Evolutionary conservation across 92 coral and sea anemone genomes (phyloP).

Genomic region (Epizoanthus fatuus): DNA sequence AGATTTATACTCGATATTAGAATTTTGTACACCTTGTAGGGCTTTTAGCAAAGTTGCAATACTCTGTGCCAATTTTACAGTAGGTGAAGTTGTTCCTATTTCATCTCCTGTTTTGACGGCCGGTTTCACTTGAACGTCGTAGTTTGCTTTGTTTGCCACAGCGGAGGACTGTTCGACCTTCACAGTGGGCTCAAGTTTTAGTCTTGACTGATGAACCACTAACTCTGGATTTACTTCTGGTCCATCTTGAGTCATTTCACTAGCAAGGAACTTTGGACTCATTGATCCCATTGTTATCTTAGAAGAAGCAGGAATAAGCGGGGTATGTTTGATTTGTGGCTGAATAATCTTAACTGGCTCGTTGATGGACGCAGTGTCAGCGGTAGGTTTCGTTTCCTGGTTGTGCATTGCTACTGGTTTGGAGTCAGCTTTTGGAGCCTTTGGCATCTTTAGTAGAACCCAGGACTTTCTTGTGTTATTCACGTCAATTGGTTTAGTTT

Average conservation of each 20-base stretch:
- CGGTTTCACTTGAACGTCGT: background rate
- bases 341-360: constrained; percentile 55
- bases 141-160: background rate
- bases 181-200: constrained; percentile 5
- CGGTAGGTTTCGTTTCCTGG: constrained; percentile 37
- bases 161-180: background rate
- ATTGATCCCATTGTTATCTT: background rate
- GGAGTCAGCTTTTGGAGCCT: constrained; percentile 42
- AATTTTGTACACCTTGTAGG: constrained; percentile 11
- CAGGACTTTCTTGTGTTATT: constrained; percentile 93
- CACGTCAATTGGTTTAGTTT: constrained; percentile 31
- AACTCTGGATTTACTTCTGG: constrained; percentile 58
- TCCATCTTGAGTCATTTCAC: constrained; percentile 50
- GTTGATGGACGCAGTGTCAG: background rate
- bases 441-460: constrained; percentile 97
- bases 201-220: background rate
- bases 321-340: constrained; percentile 69
- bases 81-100: background rate
- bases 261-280: constrained; percentile 11
- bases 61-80: constrained; percentile 34
- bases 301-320: constrained; percentile 17
- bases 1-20: too few species aligned
- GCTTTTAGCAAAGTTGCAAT: constrained; percentile 22
- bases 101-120: background rate
- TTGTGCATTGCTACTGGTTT: constrained; percentile 52